Percentiles rank a stretch among this genome's conserved stretches.
phyloP scores from a whole-genome alignment of 2,888 invertebrate species.

The Oxystoma pomonae region DNA sequence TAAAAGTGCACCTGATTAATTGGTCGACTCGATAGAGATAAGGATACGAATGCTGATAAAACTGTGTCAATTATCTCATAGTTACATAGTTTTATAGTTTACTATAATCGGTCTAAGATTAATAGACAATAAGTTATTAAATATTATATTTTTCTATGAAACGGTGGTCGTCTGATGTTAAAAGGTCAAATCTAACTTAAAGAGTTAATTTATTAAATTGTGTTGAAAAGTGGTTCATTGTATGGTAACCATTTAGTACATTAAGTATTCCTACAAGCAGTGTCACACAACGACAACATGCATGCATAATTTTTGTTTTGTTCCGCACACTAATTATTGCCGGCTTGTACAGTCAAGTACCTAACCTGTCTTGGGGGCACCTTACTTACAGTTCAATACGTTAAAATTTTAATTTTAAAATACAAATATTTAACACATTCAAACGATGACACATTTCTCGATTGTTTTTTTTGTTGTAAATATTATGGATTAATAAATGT shows the following conservation, averaged over 20 bases:
- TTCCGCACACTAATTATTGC: background rate
- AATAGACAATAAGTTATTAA: background rate
- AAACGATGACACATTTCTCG: background rate
- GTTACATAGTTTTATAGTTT: background rate
- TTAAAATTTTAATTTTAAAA: background rate
- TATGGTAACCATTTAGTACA: slow-evolving; percentile 12
- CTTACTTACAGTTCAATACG: background rate
- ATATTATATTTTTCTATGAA: background rate
- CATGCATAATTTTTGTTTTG: background rate
- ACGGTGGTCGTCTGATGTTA: slow-evolving; percentile 11
- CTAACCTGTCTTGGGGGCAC: background rate
- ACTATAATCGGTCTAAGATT: background rate
- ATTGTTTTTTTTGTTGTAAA: background rate
- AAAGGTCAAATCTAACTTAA: slow-evolving; percentile 23
- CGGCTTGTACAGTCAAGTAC: background rate
- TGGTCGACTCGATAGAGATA: too few relatives aligned
- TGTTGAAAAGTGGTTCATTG: slow-evolving; percentile 22
- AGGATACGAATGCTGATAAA: too few relatives aligned
- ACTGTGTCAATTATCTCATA: too few relatives aligned
- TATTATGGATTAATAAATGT: too few relatives aligned
- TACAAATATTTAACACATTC: background rate
- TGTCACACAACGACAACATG: background rate
- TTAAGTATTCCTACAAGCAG: background rate
- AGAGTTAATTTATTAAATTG: slow-evolving; percentile 21
- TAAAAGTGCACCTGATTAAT: too few relatives aligned